Conservation (phyloP, 2,888 invertebrate genomes). For the Zootermopsis nevadensis region DNA sequence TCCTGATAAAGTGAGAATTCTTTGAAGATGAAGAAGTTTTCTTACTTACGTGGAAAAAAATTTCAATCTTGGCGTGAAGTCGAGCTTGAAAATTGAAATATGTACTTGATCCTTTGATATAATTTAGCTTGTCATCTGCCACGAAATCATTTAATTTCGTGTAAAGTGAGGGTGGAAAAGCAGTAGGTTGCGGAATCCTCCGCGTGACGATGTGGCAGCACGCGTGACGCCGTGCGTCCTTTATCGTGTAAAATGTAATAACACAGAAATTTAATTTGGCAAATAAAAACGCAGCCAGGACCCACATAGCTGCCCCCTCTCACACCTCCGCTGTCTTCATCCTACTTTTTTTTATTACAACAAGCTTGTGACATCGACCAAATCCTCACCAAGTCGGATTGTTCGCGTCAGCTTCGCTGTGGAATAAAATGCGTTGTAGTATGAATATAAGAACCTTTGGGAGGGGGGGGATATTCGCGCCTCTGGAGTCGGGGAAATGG, state of each 20-base stretch:
- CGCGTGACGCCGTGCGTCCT: neutral
- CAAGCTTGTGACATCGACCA: slow-evolving; percentile 29
- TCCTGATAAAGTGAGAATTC: slow-evolving; percentile 52
- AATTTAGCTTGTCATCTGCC: slow-evolving; percentile 54
- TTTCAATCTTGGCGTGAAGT: slow-evolving; percentile 54
- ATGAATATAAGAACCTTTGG: neutral
- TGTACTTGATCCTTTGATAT: slow-evolving; percentile 54
- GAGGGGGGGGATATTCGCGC: slow-evolving; percentile 29
- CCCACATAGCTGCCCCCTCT: slow-evolving; percentile 9
- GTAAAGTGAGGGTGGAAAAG: slow-evolving; percentile 32
- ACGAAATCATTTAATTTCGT: slow-evolving; percentile 54
- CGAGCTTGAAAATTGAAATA: slow-evolving; percentile 55
- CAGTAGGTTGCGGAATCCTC: neutral
- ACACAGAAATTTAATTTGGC: slow-evolving; percentile 53
- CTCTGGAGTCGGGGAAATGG: slow-evolving; percentile 62
- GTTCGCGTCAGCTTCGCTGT: neutral
- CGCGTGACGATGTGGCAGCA: neutral
- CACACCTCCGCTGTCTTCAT: slow-evolving; percentile 26
- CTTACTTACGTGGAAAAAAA: slow-evolving; percentile 50
- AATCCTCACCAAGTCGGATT: slow-evolving; percentile 27
- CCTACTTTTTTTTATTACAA: slow-evolving; percentile 27
- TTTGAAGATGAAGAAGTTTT: slow-evolving; percentile 48
- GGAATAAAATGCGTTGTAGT: neutral
- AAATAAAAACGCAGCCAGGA: slow-evolving; percentile 50
- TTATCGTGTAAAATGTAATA: slow-evolving; percentile 54